A percentile compares a stretch with the other conserved stretches of the same genome.
These are phyloP conservation scores for Montifringilla adamsi DNA, from an alignment of 2,113 vertebrate species.

Conservation along the genomic window DNA sequence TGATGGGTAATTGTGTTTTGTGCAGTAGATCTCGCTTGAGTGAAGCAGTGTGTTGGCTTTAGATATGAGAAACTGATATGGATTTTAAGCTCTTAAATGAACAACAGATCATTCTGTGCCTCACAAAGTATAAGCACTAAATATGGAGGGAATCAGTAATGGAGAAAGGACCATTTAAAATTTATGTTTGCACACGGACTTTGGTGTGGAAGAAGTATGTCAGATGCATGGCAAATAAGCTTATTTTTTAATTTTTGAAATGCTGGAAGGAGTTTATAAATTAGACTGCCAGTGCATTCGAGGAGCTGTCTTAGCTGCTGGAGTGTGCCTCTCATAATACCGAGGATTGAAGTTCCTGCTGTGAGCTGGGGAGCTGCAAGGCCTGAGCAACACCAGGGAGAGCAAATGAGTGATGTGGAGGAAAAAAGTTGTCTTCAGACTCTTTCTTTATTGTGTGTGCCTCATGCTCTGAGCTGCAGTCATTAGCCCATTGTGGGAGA, in stretches of 20 bases:
- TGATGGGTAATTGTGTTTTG: slow-evolving; percentile 34
- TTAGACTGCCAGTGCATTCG: not conserved
- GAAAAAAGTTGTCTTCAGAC: not conserved
- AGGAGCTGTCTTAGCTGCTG: not conserved
- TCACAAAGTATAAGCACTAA: slow-evolving; percentile 24
- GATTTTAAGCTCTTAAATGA: slow-evolving; percentile 41
- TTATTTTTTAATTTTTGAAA: slow-evolving; percentile 33
- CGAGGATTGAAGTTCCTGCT: not conserved
- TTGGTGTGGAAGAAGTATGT: slow-evolving; percentile 26
- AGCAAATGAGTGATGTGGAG: not conserved
- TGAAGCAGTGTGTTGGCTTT: not conserved
- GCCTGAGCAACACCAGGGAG: not conserved
- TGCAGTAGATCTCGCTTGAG: not conserved
- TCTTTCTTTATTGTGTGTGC: not conserved
- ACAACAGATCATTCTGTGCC: slow-evolving; percentile 2
- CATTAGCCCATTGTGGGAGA: not conserved
- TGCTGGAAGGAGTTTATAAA: not conserved
- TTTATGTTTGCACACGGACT: slow-evolving; percentile 12
- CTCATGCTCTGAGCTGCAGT: not conserved
- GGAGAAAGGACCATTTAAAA: slow-evolving; percentile 44
- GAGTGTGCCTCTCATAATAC: not conserved
- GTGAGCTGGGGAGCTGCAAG: not conserved
- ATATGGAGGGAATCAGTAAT: slow-evolving; percentile 22
- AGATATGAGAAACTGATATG: slow-evolving; percentile 1
- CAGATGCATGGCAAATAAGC: slow-evolving; percentile 16